phyloP scores from a whole-genome alignment of 2,888 invertebrate genomes.

The Cotesia congregata region DNA sequence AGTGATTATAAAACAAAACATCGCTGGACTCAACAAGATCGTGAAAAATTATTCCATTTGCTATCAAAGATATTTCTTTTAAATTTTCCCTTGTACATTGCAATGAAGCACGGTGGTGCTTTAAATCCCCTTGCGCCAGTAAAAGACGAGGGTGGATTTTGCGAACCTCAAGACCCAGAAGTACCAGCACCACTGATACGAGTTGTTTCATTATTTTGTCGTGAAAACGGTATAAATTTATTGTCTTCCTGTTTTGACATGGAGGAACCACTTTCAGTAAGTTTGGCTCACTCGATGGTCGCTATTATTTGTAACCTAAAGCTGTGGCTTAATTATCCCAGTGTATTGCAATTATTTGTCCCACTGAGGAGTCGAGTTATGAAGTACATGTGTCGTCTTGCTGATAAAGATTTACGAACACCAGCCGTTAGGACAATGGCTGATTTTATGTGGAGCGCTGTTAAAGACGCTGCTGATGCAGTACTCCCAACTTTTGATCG shows the following conservation, averaged over 20 bases:
- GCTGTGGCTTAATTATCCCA: conserved; percentile 92
- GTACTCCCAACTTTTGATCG: conserved; percentile 86
- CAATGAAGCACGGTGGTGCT: conserved; percentile 84
- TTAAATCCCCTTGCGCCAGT: conserved; percentile 68
- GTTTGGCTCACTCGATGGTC: conserved; percentile 92
- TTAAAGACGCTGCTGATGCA: conserved; percentile 91
- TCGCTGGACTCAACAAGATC: conserved; percentile 84
- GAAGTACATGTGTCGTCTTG: conserved; percentile 93
- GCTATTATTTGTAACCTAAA: conserved; percentile 93
- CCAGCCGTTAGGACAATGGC: conserved; percentile 94
- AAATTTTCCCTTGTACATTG: conserved; percentile 90
- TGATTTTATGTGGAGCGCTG: conserved; percentile 96
- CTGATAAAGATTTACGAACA: conserved; percentile 90
- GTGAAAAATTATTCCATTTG: conserved; percentile 89
- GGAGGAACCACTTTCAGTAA: conserved; percentile 84
- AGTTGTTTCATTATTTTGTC: conserved; percentile 95
- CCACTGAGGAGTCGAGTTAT: conserved; percentile 89
- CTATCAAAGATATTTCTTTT: conserved; percentile 90
- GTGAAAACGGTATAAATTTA: conserved; percentile 88
- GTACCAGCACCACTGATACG: conserved; percentile 90
- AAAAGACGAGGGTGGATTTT: conserved; percentile 87
- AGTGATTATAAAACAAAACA: conserved; percentile 44
- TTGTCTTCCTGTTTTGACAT: conserved; percentile 90
- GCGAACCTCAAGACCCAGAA: conserved; percentile 94
- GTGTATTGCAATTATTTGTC: conserved; percentile 89